phyloP scores from a whole-genome alignment of 2,797 vertebrate species.

The Prunella strophiata region DNA sequence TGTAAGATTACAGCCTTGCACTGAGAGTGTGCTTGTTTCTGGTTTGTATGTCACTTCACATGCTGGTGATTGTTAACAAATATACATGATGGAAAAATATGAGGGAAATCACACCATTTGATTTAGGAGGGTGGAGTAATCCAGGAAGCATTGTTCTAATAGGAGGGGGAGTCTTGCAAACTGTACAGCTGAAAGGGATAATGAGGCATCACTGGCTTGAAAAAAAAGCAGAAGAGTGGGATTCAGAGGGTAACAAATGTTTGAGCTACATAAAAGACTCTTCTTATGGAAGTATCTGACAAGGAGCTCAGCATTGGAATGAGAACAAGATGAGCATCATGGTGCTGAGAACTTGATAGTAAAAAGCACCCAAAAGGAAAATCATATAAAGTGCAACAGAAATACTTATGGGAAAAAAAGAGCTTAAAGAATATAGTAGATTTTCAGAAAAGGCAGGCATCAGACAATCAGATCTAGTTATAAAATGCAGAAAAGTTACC shows the following conservation, averaged over 20 bases:
- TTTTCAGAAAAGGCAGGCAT: neutral
- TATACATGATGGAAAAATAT: neutral
- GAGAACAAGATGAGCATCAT: neutral
- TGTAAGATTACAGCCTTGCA: neutral
- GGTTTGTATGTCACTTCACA: neutral
- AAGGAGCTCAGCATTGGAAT: neutral
- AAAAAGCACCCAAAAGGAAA: conserved; percentile 8
- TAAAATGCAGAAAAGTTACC: neutral
- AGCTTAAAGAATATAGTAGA: neutral
- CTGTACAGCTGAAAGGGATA: neutral
- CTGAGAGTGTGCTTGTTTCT: neutral
- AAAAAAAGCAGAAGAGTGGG: neutral
- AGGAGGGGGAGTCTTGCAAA: neutral
- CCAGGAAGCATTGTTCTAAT: neutral
- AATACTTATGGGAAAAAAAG: neutral
- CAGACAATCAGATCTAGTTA: neutral
- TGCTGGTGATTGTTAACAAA: neutral
- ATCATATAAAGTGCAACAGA: neutral
- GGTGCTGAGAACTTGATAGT: neutral
- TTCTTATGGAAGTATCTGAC: neutral
- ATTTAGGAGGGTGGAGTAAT: neutral
- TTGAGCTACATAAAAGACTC: neutral
- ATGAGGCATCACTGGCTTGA: neutral
- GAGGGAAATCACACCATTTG: neutral
- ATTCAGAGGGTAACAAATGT: neutral